These are phyloP conservation scores for Montipora cactus DNA, from an alignment of 64 coral and sea anemone species.

Conservation along the genomic window DNA sequence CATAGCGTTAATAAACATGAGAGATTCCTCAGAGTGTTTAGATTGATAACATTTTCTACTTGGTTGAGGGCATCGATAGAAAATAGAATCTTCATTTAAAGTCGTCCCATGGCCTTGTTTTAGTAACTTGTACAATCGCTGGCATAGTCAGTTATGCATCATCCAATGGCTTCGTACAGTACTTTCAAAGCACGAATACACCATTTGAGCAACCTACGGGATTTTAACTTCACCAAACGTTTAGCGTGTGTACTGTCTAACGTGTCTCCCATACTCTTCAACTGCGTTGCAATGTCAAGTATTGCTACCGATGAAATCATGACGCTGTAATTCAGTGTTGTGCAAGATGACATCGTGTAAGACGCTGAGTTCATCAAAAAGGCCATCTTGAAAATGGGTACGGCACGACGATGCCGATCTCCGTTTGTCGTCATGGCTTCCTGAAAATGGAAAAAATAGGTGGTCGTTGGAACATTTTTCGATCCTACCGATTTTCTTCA, in stretches of 20 bases:
- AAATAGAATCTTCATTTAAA: too few species aligned
- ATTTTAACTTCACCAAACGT: not conserved
- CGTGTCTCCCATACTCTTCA: not conserved
- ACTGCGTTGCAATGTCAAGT: not conserved
- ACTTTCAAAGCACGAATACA: slow-evolving; percentile 3
- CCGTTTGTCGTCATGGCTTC: not conserved
- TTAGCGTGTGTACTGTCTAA: not conserved
- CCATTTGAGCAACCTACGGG: not conserved
- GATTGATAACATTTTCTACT: too few species aligned
- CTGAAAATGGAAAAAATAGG: not conserved
- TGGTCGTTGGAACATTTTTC: too few species aligned
- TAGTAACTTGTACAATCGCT: not conserved
- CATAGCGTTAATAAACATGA: too few species aligned
- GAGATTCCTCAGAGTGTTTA: too few species aligned
- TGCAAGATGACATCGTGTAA: not conserved
- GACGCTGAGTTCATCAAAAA: not conserved
- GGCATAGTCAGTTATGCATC: not conserved
- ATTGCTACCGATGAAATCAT: not conserved
- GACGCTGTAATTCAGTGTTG: not conserved
- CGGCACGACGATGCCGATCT: not conserved
- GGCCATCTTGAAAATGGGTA: not conserved
- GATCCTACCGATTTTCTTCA: too few species aligned
- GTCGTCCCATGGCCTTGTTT: too few species aligned
- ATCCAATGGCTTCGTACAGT: not conserved
- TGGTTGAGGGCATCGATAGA: too few species aligned